Evolutionary conservation across 2,888 invertebrate species (phyloP).

Genomic region (Macrosiphum euphorbiae): DNA sequence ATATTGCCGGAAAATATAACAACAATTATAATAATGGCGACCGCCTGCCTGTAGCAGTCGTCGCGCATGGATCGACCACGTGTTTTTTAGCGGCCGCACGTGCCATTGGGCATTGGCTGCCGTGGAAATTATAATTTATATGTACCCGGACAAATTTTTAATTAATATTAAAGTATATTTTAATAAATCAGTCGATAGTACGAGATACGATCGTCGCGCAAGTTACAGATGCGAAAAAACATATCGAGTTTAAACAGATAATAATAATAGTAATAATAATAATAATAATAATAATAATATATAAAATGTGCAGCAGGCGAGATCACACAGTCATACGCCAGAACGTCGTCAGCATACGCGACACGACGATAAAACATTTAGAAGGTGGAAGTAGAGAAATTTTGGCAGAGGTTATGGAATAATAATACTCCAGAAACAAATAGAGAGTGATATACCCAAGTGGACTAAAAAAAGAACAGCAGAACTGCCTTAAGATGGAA

Average conservation of each 20-base stretch:
- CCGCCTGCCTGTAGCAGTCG: neutral
- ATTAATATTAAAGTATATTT: neutral
- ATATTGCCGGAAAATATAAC: neutral
- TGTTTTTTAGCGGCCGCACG: neutral
- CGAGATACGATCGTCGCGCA: neutral
- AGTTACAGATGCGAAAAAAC: neutral
- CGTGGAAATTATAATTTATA: neutral
- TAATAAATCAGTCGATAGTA: neutral
- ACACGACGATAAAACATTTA: neutral
- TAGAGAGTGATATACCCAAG: neutral
- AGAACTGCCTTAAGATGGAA: neutral
- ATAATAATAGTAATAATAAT: neutral
- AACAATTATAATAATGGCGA: neutral
- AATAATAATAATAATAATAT: neutral
- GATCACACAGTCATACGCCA: neutral
- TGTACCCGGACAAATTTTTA: neutral
- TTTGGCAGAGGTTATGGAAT: neutral
- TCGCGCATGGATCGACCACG: neutral
- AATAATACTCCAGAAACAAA: constrained; percentile 6
- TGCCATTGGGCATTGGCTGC: neutral
- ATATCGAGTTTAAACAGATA: neutral
- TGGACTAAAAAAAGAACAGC: neutral
- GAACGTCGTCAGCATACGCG: neutral
- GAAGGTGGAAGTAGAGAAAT: neutral
- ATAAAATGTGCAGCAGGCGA: neutral